Percentiles rank a stretch among this genome's conserved stretches.
Evolutionary conservation across 2,113 vertebrate species (phyloP).

Genomic region (Gobius niger): DNA sequence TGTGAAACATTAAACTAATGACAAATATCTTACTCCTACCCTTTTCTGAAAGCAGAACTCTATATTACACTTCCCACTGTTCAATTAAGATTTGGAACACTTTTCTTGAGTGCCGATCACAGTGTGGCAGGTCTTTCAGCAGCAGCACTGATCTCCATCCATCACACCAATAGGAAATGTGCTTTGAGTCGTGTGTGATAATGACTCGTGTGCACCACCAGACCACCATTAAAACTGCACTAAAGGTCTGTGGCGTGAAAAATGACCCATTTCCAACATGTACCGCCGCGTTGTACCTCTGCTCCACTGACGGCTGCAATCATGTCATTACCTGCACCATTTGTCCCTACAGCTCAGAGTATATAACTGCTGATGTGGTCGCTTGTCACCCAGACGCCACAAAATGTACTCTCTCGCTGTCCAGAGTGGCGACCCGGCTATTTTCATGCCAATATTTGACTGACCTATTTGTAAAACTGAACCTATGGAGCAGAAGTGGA

Average conservation of each 20-base stretch:
- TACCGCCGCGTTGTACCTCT: slow-evolving; percentile 41
- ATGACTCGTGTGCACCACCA: slow-evolving; percentile 13
- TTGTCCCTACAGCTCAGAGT: slow-evolving; percentile 43
- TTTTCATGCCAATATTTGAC: slow-evolving; percentile 9
- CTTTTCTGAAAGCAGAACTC: too few relatives aligned
- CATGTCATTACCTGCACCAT: slow-evolving; percentile 47
- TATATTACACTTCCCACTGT: too few relatives aligned
- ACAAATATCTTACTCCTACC: too few relatives aligned
- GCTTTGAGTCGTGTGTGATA: slow-evolving; percentile 18
- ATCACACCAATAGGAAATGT: slow-evolving; percentile 40
- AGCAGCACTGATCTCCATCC: slow-evolving; percentile 19
- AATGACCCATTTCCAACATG: slow-evolving; percentile 50
- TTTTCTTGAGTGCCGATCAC: too few relatives aligned
- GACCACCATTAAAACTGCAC: slow-evolving; percentile 34
- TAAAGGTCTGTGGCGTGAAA: slow-evolving; percentile 52
- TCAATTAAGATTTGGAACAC: too few relatives aligned
- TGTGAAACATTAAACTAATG: too few relatives aligned
- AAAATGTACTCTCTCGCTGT: slow-evolving; percentile 3
- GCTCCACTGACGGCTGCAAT: slow-evolving; percentile 35
- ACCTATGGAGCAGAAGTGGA: too few relatives aligned
- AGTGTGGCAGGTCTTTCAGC: too few relatives aligned
- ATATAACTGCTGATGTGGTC: slow-evolving; percentile 38
- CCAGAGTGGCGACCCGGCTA: slow-evolving; percentile 7
- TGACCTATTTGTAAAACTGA: background rate
- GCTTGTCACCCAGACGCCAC: background rate